phyloP scores from a whole-genome alignment of 2,797 vertebrate genomes.

The Pantherophis alleghaniensis region DNA sequence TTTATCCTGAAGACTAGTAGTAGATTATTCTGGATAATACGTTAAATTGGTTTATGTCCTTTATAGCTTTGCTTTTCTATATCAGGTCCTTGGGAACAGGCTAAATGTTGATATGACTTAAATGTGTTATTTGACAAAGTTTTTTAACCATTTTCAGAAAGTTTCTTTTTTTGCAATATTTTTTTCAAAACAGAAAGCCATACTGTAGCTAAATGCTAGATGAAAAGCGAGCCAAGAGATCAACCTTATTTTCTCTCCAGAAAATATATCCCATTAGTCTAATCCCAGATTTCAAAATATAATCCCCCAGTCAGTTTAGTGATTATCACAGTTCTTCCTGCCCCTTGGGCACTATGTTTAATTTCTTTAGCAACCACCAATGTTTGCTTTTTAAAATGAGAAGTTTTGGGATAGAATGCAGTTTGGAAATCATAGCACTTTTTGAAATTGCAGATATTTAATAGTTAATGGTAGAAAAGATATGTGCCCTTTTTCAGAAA shows the following conservation, averaged over 20 bases:
- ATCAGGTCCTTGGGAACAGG: neutral
- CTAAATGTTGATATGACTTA: neutral
- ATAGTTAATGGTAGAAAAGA: neutral
- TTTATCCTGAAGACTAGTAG: neutral
- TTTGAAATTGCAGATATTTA: neutral
- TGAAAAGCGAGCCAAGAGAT: neutral
- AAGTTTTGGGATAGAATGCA: neutral
- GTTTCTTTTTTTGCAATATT: neutral
- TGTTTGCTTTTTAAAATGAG: neutral
- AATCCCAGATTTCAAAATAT: neutral
- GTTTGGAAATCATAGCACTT: neutral
- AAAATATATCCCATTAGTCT: neutral
- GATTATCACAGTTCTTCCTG: neutral
- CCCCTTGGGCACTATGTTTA: neutral
- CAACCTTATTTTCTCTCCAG: neutral
- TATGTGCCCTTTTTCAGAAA: neutral
- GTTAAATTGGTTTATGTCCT: neutral
- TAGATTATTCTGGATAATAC: neutral
- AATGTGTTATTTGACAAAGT: neutral
- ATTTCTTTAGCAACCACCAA: neutral
- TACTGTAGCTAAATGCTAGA: neutral
- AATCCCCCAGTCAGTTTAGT: neutral
- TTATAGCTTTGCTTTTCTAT: neutral
- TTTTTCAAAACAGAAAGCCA: neutral
- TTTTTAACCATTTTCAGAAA: neutral